These are phyloP conservation scores for Dasysyrphus tricinctus DNA, from an alignment of 2,888 invertebrate species.

Conservation along the genomic window DNA sequence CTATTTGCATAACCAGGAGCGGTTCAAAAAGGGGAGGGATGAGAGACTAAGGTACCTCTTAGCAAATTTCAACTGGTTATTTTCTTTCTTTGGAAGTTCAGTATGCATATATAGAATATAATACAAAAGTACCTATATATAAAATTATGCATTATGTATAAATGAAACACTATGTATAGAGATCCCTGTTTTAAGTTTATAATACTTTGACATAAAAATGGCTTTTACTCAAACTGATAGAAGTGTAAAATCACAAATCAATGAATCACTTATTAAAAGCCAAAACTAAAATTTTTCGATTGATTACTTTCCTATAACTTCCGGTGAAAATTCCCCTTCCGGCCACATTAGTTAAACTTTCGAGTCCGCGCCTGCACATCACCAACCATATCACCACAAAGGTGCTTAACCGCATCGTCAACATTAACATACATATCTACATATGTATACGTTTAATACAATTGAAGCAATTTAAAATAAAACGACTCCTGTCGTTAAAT, in stretches of 20 bases:
- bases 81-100: not conserved
- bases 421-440: conserved; percentile 9
- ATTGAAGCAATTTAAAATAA: conserved; percentile 65
- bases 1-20: conserved; percentile 48
- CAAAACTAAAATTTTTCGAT: no score
- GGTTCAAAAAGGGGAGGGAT: not conserved
- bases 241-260: no score
- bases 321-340: not conserved
- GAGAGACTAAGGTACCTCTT: not conserved
- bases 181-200: no score
- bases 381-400: conserved; percentile 32
- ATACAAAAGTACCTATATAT: no score
- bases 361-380: not conserved
- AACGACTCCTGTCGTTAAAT: conserved; percentile 62
- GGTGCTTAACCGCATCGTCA: conserved; percentile 44
- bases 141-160: no score
- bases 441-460: conserved; percentile 37
- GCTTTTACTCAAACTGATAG: no score
- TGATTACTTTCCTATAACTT: no score
- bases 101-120: no score
- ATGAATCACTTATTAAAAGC: no score
- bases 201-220: no score
- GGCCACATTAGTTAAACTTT: not conserved
- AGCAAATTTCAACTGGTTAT: not conserved
- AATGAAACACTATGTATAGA: no score